A percentile compares a stretch with the other conserved stretches of the same genome.
These are phyloP conservation scores for Prunella fulvescens DNA, from an alignment of 2,113 vertebrate species.

Conservation along the genomic window DNA sequence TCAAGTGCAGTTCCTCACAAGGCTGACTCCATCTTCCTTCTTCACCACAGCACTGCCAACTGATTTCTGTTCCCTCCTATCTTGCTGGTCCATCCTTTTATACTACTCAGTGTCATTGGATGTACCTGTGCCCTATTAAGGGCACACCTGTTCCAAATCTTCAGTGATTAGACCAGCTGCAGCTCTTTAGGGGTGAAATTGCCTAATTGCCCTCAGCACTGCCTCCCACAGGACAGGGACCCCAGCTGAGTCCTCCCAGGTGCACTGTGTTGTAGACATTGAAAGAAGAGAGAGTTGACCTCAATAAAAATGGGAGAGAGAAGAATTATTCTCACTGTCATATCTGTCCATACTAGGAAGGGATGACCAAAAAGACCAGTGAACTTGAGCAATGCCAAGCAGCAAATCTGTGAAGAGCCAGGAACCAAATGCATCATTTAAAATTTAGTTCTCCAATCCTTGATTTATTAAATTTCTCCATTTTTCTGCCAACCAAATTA, in stretches of 20 bases:
- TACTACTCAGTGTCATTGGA: too few relatives aligned
- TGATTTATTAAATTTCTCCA: neutral
- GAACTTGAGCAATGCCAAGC: neutral
- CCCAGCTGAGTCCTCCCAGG: neutral
- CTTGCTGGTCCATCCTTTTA: too few relatives aligned
- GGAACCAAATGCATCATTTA: neutral
- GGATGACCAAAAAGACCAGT: neutral
- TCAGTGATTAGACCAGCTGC: too few relatives aligned
- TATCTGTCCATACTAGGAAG: neutral
- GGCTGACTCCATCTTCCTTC: too few relatives aligned
- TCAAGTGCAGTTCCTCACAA: too few relatives aligned
- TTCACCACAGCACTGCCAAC: too few relatives aligned
- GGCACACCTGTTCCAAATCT: too few relatives aligned
- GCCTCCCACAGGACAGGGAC: too few relatives aligned
- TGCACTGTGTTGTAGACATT: neutral
- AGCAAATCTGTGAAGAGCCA: neutral
- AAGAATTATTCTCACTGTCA: neutral
- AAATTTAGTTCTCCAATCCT: neutral
- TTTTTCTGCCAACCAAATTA: neutral
- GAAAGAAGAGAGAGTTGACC: neutral
- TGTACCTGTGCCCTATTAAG: too few relatives aligned
- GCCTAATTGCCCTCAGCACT: too few relatives aligned
- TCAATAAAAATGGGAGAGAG: neutral
- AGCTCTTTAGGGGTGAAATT: too few relatives aligned
- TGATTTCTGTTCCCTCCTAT: too few relatives aligned